Evolutionary conservation across 2,113 vertebrate species (phyloP).

Genomic region (Cyprinodon brontotheroides): DNA sequence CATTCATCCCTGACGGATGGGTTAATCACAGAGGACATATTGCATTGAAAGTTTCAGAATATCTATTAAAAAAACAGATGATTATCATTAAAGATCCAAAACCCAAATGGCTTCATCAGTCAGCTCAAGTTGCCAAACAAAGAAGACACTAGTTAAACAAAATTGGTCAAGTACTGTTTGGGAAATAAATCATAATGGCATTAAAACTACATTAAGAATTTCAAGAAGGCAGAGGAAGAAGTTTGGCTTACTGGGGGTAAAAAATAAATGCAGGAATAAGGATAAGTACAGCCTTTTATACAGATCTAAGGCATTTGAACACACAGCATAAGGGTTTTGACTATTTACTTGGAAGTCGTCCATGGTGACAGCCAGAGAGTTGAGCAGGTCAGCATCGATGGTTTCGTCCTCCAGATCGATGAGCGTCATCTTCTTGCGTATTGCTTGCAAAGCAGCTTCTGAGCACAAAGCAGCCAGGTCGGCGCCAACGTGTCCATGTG

Average conservation of each 20-base stretch:
- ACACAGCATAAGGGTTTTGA: neutral
- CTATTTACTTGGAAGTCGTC: conserved; percentile 92
- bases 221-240: neutral
- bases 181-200: neutral
- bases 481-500: conserved; percentile 94
- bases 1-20: too few species aligned
- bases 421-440: conserved; percentile 96
- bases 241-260: neutral
- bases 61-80: too few species aligned
- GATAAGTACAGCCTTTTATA: neutral
- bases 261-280: too few species aligned
- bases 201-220: neutral
- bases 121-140: neutral
- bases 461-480: conserved; percentile 95
- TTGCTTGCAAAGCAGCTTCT: conserved; percentile 94
- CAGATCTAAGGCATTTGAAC: neutral
- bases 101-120: neutral
- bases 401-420: conserved; percentile 96
- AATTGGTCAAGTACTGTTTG: neutral
- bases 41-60: too few species aligned
- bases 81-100: neutral
- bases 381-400: conserved; percentile 96
- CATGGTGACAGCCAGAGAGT: conserved; percentile 95
- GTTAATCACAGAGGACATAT: too few species aligned
- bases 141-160: neutral